phyloP scores from a whole-genome alignment of 2,797 vertebrate species.

The Tangara arthus region DNA sequence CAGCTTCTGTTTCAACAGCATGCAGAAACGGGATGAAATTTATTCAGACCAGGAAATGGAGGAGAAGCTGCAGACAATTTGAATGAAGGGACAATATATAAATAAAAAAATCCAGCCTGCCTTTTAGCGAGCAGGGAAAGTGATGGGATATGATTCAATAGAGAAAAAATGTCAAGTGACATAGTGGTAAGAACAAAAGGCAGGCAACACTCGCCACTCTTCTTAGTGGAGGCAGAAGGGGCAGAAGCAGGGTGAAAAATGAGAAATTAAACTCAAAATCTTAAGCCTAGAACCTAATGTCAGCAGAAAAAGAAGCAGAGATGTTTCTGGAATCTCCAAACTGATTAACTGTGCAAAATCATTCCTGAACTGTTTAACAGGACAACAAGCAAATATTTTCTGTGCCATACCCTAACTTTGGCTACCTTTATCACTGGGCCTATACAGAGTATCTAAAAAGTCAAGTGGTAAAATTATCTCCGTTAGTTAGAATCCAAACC shows the following conservation, averaged over 20 bases:
- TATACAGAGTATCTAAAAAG: background rate
- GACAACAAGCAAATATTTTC: background rate
- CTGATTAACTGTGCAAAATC: background rate
- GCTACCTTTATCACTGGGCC: background rate
- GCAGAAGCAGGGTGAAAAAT: background rate
- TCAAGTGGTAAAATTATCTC: background rate
- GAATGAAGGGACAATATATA: background rate
- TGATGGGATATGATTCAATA: background rate
- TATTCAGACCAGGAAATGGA: background rate
- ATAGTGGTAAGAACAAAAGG: slow-evolving; percentile 23
- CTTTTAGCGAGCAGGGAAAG: background rate
- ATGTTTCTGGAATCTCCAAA: background rate
- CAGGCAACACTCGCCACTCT: accelerated
- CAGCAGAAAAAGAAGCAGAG: background rate
- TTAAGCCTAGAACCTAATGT: background rate
- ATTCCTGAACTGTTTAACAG: background rate
- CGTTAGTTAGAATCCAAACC: background rate
- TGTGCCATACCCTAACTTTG: background rate
- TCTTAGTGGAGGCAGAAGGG: background rate
- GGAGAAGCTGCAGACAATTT: background rate
- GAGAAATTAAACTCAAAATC: background rate
- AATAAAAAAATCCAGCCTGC: background rate
- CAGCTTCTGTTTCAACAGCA: background rate
- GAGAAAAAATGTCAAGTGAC: background rate
- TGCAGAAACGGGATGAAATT: background rate